Conservation (phyloP, 2,888 invertebrate genomes). For the Anorthoa munda region DNA sequence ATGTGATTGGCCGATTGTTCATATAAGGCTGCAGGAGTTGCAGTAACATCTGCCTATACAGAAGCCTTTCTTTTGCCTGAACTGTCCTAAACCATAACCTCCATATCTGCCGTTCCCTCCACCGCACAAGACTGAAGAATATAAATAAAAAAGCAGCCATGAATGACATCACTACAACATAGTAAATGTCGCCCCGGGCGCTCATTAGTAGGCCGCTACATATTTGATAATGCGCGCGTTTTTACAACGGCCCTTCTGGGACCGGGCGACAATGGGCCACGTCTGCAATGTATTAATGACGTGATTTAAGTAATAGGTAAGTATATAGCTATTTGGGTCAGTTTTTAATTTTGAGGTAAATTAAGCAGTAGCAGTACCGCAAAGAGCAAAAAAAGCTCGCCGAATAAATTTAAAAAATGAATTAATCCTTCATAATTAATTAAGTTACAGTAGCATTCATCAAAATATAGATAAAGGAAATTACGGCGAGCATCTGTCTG, state of each 20-base stretch:
- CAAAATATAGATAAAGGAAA: too few species aligned
- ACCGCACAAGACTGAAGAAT: background rate
- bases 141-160: slow-evolving; percentile 41
- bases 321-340: slow-evolving; percentile 11
- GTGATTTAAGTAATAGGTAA: slow-evolving; percentile 61
- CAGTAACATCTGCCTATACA: too few species aligned
- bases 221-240: slow-evolving; percentile 67
- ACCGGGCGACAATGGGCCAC: slow-evolving; percentile 52
- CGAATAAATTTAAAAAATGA: too few species aligned
- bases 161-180: slow-evolving; percentile 50
- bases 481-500: too few species aligned
- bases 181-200: slow-evolving; percentile 55
- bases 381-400: background rate
- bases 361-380: background rate
- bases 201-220: slow-evolving; percentile 58
- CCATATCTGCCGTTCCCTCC: background rate
- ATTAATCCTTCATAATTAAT: too few species aligned
- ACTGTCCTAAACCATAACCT: too few species aligned
- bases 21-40: too few species aligned
- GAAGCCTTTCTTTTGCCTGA: too few species aligned
- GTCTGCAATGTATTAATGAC: slow-evolving; percentile 57
- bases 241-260: slow-evolving; percentile 67
- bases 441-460: too few species aligned
- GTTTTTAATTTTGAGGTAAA: background rate
- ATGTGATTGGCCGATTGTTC: too few species aligned